Conservation (phyloP, 2,888 invertebrate species). For the Parelbella ahira region DNA sequence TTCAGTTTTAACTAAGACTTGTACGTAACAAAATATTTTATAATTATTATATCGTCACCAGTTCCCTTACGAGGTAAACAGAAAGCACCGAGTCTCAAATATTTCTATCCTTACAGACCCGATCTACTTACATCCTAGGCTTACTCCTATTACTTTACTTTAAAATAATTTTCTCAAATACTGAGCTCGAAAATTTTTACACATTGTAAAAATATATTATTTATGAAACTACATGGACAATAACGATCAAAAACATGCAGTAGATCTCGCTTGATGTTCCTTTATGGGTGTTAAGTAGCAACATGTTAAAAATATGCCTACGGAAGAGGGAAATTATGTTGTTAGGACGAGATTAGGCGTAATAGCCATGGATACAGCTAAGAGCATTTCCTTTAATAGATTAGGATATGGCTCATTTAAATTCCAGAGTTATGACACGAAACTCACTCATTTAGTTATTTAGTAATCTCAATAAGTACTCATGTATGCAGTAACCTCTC, state of each 20-base stretch:
- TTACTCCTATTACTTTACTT: too few species aligned
- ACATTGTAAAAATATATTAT: neutral
- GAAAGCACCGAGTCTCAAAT: too few species aligned
- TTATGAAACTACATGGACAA: neutral
- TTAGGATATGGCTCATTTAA: conserved; percentile 15
- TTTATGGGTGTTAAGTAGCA: neutral
- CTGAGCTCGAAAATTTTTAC: neutral
- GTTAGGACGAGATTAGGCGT: conserved; percentile 16
- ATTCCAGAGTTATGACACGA: conserved; percentile 10
- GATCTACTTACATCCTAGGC: too few species aligned
- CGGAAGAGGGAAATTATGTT: conserved; percentile 20
- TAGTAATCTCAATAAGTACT: too few species aligned
- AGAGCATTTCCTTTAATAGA: conserved; percentile 12
- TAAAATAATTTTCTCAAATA: neutral
- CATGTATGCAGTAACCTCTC: too few species aligned
- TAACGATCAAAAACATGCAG: conserved; percentile 11
- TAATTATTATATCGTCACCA: too few species aligned
- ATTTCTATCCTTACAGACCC: too few species aligned
- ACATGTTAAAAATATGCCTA: conserved; percentile 10
- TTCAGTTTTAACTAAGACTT: too few species aligned
- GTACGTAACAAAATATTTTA: too few species aligned
- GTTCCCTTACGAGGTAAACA: too few species aligned
- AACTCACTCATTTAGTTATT: too few species aligned
- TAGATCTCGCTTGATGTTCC: conserved; percentile 3
- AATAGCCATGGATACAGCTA: conserved; percentile 16